A percentile compares a stretch with the other conserved stretches of the same genome.
Evolutionary conservation across 2,113 vertebrate genomes (phyloP).

Genomic region (Globicephala melas): DNA sequence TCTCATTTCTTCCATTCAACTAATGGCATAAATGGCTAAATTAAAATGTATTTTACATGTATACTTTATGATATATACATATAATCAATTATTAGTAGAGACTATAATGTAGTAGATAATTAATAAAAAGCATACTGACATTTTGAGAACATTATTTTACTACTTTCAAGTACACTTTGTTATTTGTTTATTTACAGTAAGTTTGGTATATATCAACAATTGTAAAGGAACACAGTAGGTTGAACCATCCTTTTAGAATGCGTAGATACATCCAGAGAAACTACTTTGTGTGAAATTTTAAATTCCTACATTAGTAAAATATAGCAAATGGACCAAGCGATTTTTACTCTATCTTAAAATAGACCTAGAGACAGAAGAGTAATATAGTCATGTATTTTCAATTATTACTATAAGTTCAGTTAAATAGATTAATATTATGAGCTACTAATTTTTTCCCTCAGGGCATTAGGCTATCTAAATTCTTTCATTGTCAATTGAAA

Average conservation of each 20-base stretch:
- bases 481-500: neutral
- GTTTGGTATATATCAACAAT: neutral
- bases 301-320: neutral
- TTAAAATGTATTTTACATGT: neutral
- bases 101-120: neutral
- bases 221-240: neutral
- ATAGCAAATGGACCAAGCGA: neutral
- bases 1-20: neutral
- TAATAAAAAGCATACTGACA: neutral
- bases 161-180: neutral
- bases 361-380: neutral
- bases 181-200: neutral
- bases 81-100: neutral
- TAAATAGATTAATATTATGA: neutral
- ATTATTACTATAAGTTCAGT: neutral
- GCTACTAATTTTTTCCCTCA: neutral
- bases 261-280: neutral
- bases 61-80: neutral
- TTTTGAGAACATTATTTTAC: conserved; percentile 9
- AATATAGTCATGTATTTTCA: neutral
- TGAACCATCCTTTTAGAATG: neutral
- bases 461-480: neutral
- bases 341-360: neutral
- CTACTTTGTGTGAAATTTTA: neutral
- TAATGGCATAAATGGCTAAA: neutral